Conservation (phyloP, 2,113 vertebrate species). For the Arizona elegans region DNA sequence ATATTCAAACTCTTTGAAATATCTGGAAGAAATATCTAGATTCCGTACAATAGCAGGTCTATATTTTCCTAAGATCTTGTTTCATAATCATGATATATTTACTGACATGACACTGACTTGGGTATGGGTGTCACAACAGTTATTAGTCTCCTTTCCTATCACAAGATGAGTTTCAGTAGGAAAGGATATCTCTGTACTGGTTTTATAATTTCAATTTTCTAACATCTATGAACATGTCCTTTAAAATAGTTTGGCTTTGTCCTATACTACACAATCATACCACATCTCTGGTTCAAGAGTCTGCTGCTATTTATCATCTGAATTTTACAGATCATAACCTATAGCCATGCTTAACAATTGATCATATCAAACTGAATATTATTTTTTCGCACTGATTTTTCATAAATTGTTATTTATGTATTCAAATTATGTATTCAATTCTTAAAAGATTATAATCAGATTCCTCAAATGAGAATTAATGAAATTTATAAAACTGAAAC, state of each 20-base stretch:
- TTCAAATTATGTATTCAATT: background rate
- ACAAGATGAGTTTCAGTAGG: background rate
- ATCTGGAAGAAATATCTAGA: background rate
- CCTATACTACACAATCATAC: background rate
- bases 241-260: background rate
- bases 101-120: background rate
- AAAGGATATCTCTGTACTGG: background rate
- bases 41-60: background rate
- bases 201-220: background rate
- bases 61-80: background rate
- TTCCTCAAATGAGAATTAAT: slow-evolving; percentile 32
- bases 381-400: background rate
- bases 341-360: background rate
- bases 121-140: background rate
- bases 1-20: background rate
- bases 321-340: background rate
- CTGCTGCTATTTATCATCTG: background rate
- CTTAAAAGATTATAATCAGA: slow-evolving; percentile 32
- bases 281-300: background rate
- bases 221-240: background rate
- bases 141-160: background rate
- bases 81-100: background rate
- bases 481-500: slow-evolving; percentile 40
- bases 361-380: background rate
- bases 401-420: background rate